phyloP scores from a whole-genome alignment of 2,888 invertebrate genomes.

The Philaethria dido region DNA sequence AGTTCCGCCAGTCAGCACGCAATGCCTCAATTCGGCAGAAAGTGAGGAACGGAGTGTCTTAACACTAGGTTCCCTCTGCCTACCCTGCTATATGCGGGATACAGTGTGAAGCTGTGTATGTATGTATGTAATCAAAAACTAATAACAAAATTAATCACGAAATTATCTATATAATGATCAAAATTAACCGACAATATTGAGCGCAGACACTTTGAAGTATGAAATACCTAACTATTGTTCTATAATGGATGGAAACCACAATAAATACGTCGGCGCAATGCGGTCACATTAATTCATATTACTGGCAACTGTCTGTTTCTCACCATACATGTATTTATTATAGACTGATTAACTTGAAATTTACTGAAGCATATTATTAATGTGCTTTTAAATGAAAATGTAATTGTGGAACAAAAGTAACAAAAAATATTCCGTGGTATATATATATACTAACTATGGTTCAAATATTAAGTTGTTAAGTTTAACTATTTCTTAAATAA shows the following conservation, averaged over 20 bases:
- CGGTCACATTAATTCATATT: constrained; percentile 4
- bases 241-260: constrained; percentile 16
- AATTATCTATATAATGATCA: too few relatives aligned
- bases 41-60: too few relatives aligned
- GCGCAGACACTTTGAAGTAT: constrained; percentile 6
- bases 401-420: neutral
- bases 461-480: too few relatives aligned
- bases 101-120: too few relatives aligned
- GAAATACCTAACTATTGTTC: constrained; percentile 12
- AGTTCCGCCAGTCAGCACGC: too few relatives aligned
- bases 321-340: neutral
- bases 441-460: too few relatives aligned
- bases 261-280: constrained; percentile 12
- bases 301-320: constrained; percentile 2
- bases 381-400: neutral
- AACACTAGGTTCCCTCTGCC: too few relatives aligned
- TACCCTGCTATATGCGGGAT: too few relatives aligned
- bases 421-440: neutral
- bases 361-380: neutral
- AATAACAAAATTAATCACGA: too few relatives aligned
- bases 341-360: constrained; percentile 4
- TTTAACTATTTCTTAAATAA: too few relatives aligned
- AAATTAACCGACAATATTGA: neutral
- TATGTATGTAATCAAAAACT: too few relatives aligned
- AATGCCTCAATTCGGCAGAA: too few relatives aligned